A percentile compares a stretch with the other conserved stretches of the same genome.
These are phyloP conservation scores for Capreolus pygargus DNA, from an alignment of 2,113 vertebrate genomes.

Conservation along the genomic window DNA sequence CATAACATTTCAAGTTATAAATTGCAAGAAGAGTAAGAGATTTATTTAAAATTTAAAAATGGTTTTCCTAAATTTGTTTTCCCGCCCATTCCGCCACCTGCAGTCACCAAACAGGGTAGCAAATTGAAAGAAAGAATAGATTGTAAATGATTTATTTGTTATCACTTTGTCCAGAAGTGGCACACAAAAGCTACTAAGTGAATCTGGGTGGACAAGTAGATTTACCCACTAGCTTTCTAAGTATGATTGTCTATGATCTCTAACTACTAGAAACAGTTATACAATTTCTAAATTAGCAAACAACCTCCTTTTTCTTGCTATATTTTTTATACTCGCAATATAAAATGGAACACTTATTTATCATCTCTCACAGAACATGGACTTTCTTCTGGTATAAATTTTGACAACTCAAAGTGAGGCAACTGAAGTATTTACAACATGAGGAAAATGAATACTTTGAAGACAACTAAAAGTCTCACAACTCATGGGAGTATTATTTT, in stretches of 20 bases:
- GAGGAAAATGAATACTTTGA: background rate
- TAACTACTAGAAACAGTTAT: background rate
- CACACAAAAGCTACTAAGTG: background rate
- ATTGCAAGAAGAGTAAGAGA: background rate
- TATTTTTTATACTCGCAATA: background rate
- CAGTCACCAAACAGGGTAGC: background rate
- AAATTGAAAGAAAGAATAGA: constrained; percentile 18
- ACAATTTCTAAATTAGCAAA: constrained; percentile 16
- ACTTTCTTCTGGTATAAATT: background rate
- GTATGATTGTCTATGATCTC: background rate
- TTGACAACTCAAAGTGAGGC: background rate
- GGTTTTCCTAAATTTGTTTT: background rate
- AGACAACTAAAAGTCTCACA: background rate
- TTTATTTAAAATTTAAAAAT: constrained; percentile 5
- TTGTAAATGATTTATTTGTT: background rate
- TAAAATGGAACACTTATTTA: background rate
- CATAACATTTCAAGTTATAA: background rate
- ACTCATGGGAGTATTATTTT: background rate
- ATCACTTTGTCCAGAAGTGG: constrained; percentile 14
- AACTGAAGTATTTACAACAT: background rate
- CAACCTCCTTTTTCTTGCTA: background rate
- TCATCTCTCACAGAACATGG: background rate
- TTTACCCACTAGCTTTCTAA: background rate
- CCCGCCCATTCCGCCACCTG: background rate
- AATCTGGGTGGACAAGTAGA: background rate